phyloP scores from a whole-genome alignment of 2,113 vertebrate genomes.

The Lampris incognitus region DNA sequence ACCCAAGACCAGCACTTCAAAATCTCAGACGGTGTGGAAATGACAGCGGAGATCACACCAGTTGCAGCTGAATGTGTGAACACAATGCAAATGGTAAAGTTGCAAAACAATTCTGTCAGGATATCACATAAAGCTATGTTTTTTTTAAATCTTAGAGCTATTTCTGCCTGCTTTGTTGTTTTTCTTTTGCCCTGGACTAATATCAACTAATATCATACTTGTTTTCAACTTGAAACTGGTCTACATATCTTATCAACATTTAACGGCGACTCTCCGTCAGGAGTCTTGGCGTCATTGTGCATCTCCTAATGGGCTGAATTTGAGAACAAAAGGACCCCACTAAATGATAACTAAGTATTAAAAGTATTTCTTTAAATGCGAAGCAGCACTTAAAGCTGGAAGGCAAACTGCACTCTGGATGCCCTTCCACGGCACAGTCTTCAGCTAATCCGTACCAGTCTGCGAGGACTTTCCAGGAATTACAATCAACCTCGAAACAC shows the following conservation, averaged over 20 bases:
- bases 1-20: no score
- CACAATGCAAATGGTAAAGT: no score
- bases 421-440: constrained; percentile 42
- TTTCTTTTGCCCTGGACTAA: neutral
- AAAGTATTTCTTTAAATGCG: neutral
- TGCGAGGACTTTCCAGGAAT: constrained; percentile 27
- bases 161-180: no score
- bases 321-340: no score
- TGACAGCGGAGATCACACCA: no score
- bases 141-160: no score
- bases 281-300: neutral
- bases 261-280: neutral
- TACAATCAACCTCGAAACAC: constrained; percentile 36
- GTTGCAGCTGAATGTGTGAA: no score
- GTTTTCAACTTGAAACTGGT: neutral
- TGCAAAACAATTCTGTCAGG: no score
- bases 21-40: no score
- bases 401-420: constrained; percentile 4
- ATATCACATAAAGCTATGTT: no score
- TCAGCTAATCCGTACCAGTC: constrained; percentile 25
- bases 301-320: neutral
- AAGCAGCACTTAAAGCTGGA: constrained; percentile 4
- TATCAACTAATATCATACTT: neutral
- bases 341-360: neutral
- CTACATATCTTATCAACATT: neutral